Evolutionary conservation across 2,797 vertebrate genomes (phyloP).

Genomic region (Leptodactylus fallax): DNA sequence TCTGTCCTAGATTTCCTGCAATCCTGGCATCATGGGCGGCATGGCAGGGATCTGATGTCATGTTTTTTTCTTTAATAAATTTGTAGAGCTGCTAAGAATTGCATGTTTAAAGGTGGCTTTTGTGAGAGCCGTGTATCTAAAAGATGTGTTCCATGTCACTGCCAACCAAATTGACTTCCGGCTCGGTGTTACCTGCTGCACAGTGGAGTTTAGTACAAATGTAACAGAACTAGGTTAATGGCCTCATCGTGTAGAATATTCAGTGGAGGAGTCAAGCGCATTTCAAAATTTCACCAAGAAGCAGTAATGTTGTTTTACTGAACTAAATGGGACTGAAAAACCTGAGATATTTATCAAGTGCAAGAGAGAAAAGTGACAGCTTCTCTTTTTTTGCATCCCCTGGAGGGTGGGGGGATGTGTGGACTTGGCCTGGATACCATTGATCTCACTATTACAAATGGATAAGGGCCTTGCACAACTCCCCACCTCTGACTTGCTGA

Average conservation of each 20-base stretch:
- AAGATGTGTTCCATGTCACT: background rate
- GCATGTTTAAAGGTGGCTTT: background rate
- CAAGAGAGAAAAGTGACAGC: too few relatives aligned
- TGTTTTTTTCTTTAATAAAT: too few relatives aligned
- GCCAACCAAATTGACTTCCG: background rate
- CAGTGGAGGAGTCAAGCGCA: background rate
- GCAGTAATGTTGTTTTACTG: background rate
- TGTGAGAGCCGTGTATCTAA: background rate
- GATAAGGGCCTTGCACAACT: background rate
- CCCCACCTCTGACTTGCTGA: background rate
- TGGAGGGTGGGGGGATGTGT: too few relatives aligned
- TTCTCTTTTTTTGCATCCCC: too few relatives aligned
- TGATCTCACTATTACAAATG: too few relatives aligned
- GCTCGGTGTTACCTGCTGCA: background rate
- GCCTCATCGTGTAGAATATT: slow-evolving; percentile 22
- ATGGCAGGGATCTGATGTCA: background rate
- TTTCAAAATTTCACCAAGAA: background rate
- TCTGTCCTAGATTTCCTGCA: too few relatives aligned
- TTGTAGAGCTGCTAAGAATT: background rate
- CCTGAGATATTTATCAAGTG: background rate
- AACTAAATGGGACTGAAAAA: background rate
- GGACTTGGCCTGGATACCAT: too few relatives aligned
- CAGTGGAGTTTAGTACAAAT: background rate
- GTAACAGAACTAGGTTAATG: slow-evolving; percentile 18
- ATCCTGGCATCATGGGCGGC: too few relatives aligned